These are phyloP conservation scores for Zootoca vivipara DNA, from an alignment of 2,113 vertebrate genomes.

Conservation along the genomic window DNA sequence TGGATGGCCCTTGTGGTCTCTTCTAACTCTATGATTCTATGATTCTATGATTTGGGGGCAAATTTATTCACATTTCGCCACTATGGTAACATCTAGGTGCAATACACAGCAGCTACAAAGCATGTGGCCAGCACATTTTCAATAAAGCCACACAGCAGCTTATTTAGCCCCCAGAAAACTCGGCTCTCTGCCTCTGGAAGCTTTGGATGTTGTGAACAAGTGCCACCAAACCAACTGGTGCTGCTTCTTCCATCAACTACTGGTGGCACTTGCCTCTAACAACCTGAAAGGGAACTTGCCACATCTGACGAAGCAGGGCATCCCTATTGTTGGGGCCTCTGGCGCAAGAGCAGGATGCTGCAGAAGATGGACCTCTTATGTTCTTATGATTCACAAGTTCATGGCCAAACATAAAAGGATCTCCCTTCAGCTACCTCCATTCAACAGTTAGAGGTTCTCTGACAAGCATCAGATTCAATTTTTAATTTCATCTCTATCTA, in stretches of 20 bases:
- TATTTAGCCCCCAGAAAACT: not conserved
- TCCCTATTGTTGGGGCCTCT: not conserved
- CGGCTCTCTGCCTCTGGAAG: not conserved
- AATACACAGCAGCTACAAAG: not conserved
- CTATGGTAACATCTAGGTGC: not conserved
- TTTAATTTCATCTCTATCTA: not conserved
- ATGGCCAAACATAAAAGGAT: not conserved
- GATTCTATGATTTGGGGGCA: too few species aligned
- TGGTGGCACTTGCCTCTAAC: not conserved
- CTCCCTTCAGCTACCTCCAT: not conserved
- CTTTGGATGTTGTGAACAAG: not conserved
- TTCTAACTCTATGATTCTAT: too few species aligned
- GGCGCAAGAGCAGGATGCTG: too few species aligned
- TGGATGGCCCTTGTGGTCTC: too few species aligned
- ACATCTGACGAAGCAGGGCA: not conserved
- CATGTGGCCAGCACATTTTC: not conserved
- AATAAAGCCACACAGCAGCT: not conserved
- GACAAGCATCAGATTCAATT: not conserved
- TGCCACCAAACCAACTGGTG: too few species aligned
- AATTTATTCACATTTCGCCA: not conserved
- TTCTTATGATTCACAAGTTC: too few species aligned
- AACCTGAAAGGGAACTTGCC: not conserved
- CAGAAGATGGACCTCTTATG: too few species aligned
- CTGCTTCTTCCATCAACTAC: not conserved
- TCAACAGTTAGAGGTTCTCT: not conserved